These are phyloP conservation scores for Sclerodermus sp. DNA, from an alignment of 2,888 invertebrate species.

Conservation along the genomic window DNA sequence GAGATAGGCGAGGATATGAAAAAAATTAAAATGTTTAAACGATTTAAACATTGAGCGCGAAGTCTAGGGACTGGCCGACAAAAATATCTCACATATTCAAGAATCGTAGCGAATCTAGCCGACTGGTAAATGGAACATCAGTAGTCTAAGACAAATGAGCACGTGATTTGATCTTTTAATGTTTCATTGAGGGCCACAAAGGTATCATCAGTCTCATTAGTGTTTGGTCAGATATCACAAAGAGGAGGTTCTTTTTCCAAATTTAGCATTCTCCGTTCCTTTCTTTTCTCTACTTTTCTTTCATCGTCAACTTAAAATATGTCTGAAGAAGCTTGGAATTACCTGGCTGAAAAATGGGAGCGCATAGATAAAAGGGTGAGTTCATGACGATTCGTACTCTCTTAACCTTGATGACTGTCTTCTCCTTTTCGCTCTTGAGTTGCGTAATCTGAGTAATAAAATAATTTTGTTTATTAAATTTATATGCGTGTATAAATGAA, in stretches of 20 bases:
- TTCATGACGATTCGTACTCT: too few species aligned
- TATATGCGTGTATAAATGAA: too few species aligned
- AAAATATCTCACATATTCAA: too few species aligned
- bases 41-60: too few species aligned
- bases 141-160: slow-evolving; percentile 10
- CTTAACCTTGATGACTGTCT: too few species aligned
- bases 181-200: slow-evolving; percentile 23
- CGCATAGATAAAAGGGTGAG: slow-evolving; percentile 48
- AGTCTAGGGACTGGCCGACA: too few species aligned
- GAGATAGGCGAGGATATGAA: too few species aligned
- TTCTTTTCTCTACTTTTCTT: neutral
- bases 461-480: too few species aligned
- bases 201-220: neutral
- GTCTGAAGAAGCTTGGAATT: slow-evolving; percentile 45
- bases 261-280: neutral
- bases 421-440: too few species aligned
- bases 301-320: slow-evolving; percentile 23
- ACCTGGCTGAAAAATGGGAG: slow-evolving; percentile 51
- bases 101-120: slow-evolving; percentile 23
- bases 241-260: neutral
- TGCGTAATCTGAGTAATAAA: slow-evolving; percentile 19
- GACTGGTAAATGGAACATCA: slow-evolving; percentile 14
- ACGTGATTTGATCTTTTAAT: slow-evolving; percentile 30
- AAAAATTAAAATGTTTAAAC: too few species aligned
- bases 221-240: too few species aligned